Percentiles rank a stretch among this genome's conserved stretches.
Conservation (phyloP, 2,888 invertebrate species). For the Nineta flava region DNA sequence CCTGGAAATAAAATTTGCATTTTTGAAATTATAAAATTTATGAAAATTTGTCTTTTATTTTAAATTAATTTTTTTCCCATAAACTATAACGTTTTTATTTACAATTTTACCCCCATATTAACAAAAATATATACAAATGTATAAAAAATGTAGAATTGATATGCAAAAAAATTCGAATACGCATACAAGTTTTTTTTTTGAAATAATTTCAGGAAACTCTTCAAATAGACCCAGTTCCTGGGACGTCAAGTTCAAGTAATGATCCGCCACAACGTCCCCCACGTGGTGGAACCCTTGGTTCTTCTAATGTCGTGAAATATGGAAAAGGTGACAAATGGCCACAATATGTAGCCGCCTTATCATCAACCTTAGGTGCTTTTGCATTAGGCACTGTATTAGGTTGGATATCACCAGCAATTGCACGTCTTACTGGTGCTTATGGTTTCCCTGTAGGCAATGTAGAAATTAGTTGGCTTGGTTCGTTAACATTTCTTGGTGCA, state of each 20-base stretch:
- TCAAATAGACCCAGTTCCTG: background rate
- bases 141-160: too few species aligned
- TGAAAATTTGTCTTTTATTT: too few species aligned
- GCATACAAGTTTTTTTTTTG: too few species aligned
- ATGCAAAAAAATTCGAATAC: too few species aligned
- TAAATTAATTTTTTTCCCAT: too few species aligned
- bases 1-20: too few species aligned
- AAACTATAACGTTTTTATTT: too few species aligned
- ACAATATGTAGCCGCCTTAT: conserved; percentile 10
- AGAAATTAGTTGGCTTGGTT: conserved; percentile 51
- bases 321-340: background rate
- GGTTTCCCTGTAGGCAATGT: conserved; percentile 32
- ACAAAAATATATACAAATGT: too few species aligned
- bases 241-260: background rate
- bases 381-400: conserved; percentile 55
- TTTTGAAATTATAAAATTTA: too few species aligned
- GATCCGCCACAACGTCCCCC: background rate
- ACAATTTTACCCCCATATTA: too few species aligned
- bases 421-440: conserved; percentile 31
- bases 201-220: background rate
- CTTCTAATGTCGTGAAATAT: background rate
- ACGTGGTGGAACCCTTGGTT: background rate
- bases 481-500: conserved; percentile 51
- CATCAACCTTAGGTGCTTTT: conserved; percentile 59
- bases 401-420: conserved; percentile 51